Evolutionary conservation across 2,797 vertebrate genomes (phyloP).

Genomic region (Micrastur ruficollis): DNA sequence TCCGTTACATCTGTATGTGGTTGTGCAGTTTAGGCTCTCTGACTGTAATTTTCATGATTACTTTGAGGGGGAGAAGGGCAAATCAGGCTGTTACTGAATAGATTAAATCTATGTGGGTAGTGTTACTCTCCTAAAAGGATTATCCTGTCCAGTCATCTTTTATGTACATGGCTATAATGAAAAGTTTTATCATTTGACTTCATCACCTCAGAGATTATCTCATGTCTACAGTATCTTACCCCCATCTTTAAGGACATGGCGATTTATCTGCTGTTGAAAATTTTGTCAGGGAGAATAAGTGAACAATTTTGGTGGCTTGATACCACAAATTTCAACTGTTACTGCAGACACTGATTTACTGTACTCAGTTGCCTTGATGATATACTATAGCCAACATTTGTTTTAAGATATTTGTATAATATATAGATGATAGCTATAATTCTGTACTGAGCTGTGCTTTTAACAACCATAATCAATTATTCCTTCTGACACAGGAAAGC

Average conservation of each 20-base stretch:
- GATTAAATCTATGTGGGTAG: neutral
- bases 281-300: neutral
- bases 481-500: neutral
- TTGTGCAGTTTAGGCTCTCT: neutral
- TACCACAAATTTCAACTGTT: neutral
- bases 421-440: neutral
- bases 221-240: neutral
- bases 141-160: neutral
- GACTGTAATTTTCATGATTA: neutral
- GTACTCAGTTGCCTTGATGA: neutral
- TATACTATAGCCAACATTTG: neutral
- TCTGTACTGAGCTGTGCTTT: neutral
- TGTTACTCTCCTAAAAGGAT: neutral
- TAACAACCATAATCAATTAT: neutral
- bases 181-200: constrained; percentile 1
- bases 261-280: neutral
- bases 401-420: neutral
- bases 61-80: neutral
- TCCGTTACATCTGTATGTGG: neutral
- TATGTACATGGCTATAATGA: neutral
- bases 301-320: neutral
- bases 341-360: neutral
- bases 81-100: neutral
- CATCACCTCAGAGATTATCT: neutral
- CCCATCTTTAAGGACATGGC: neutral